phyloP scores from a whole-genome alignment of 2,113 vertebrate genomes.

The Rhadina sibilatrix region DNA sequence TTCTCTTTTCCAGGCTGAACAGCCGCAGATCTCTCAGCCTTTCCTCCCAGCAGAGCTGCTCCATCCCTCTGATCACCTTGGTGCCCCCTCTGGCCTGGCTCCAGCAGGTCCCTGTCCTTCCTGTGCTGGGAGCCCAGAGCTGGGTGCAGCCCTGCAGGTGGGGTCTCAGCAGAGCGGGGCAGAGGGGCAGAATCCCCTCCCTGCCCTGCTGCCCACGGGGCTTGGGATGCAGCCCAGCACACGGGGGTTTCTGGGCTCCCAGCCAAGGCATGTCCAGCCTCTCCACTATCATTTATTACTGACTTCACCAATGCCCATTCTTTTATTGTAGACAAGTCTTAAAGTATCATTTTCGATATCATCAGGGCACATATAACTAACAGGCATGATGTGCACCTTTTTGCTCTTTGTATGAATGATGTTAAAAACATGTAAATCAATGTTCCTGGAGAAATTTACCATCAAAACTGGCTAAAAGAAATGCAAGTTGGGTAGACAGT shows the following conservation, averaged over 20 bases:
- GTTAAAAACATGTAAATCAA: neutral
- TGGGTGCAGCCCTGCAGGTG: neutral
- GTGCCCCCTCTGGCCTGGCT: neutral
- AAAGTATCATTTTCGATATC: neutral
- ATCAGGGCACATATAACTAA: neutral
- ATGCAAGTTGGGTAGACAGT: neutral
- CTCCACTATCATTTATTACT: neutral
- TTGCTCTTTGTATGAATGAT: neutral
- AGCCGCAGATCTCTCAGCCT: rapidly evolving
- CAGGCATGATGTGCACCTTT: neutral
- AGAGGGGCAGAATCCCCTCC: neutral
- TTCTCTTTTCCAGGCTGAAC: neutral
- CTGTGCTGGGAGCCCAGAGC: neutral
- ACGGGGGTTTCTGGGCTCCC: neutral
- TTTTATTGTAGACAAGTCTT: neutral
- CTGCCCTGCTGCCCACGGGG: neutral
- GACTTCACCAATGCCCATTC: neutral
- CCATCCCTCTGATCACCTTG: neutral
- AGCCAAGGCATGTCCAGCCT: rapidly evolving
- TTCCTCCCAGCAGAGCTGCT: neutral
- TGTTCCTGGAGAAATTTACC: neutral
- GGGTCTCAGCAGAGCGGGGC: neutral
- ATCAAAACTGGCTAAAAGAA: neutral
- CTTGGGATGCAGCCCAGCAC: neutral
- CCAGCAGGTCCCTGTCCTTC: neutral